Conservation (phyloP, 2,797 vertebrate species). For the Masticophis lateralis region DNA sequence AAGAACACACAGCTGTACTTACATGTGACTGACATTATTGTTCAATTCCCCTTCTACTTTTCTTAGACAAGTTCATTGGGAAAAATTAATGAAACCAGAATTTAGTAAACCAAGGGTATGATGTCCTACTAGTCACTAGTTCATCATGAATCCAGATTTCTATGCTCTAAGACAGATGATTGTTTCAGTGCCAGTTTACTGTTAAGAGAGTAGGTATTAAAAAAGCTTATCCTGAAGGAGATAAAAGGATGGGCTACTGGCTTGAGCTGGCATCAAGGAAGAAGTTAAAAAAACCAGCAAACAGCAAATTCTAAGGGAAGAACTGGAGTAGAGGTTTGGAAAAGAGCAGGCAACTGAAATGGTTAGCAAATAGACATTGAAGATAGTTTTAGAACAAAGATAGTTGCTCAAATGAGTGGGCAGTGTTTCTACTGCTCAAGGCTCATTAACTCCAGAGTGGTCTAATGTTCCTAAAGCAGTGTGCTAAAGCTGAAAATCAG, state of each 20-base stretch:
- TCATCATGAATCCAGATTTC: background rate
- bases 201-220: background rate
- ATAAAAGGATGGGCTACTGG: background rate
- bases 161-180: background rate
- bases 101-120: background rate
- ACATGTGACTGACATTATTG: background rate
- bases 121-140: background rate
- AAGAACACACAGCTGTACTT: background rate
- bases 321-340: background rate
- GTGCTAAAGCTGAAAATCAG: background rate
- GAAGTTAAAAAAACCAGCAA: background rate
- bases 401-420: background rate
- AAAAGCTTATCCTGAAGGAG: background rate
- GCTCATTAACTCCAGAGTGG: background rate
- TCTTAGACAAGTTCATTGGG: background rate
- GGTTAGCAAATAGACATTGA: background rate
- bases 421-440: background rate
- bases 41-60: background rate
- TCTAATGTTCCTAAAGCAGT: background rate
- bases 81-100: background rate
- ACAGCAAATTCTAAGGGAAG: background rate
- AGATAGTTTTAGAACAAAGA: background rate
- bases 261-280: background rate
- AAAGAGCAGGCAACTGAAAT: background rate
- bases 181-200: background rate